These are phyloP conservation scores for Cossypha heuglini DNA, from an alignment of 2,797 vertebrate genomes.

Conservation along the genomic window DNA sequence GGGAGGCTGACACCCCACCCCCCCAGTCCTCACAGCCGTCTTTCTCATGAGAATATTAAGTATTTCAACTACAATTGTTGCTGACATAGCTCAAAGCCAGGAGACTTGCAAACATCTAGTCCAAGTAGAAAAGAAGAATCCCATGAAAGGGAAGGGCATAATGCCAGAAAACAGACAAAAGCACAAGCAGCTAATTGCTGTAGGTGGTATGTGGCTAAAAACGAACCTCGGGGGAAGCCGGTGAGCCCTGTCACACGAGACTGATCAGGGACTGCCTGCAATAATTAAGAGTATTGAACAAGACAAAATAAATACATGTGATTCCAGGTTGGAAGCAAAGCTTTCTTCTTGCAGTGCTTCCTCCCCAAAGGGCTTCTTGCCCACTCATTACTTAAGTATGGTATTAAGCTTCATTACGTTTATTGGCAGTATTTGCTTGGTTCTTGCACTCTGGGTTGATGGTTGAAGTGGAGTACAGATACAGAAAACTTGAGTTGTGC, in stretches of 20 bases:
- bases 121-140: conserved; percentile 63
- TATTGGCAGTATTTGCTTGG: neutral
- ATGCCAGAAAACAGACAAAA: conserved; percentile 57
- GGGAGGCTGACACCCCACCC: conserved; percentile 1
- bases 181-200: conserved; percentile 63
- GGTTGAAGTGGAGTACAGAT: neutral
- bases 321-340: conserved; percentile 3
- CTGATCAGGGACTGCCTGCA: neutral
- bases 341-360: neutral
- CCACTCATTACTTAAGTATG: neutral
- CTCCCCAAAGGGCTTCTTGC: neutral
- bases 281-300: conserved; percentile 50
- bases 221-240: neutral
- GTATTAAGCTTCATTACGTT: neutral
- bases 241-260: neutral
- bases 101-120: conserved; percentile 60
- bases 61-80: conserved; percentile 64
- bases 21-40: neutral
- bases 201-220: conserved; percentile 53
- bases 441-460: neutral
- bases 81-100: conserved; percentile 66
- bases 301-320: neutral
- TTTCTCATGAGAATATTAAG: conserved; percentile 69
- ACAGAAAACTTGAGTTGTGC: neutral
- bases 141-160: conserved; percentile 60